These are phyloP conservation scores for Pycnomerus fuliginosus DNA, from an alignment of 2,888 invertebrate species.

Conservation along the genomic window DNA sequence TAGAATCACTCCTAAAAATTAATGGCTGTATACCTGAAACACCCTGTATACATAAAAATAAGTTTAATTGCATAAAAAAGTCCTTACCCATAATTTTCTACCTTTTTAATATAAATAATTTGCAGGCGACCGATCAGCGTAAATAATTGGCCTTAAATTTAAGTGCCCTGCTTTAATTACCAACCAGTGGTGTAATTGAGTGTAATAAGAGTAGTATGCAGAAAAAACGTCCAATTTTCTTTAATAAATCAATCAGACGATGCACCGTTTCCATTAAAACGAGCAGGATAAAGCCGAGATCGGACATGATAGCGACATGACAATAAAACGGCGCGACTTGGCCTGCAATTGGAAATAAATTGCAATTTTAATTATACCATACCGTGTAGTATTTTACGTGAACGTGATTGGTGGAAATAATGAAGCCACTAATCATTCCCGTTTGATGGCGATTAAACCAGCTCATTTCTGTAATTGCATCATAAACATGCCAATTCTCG, in stretches of 20 bases:
- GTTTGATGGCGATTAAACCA: conserved; percentile 50
- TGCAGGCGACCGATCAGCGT: no score
- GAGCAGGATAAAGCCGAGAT: conserved; percentile 41
- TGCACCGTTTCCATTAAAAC: conserved; percentile 42
- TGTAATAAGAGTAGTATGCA: conserved; percentile 19
- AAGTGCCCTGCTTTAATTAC: conserved; percentile 17
- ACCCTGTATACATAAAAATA: no score
- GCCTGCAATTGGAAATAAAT: conserved; percentile 46
- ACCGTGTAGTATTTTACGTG: conserved; percentile 46
- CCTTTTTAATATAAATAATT: no score
- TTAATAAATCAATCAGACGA: conserved; percentile 30
- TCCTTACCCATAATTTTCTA: no score
- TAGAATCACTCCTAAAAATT: no score
- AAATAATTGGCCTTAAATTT: no score
- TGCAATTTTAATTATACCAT: conserved; percentile 50
- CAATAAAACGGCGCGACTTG: conserved; percentile 39
- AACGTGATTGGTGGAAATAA: conserved; percentile 51
- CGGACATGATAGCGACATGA: conserved; percentile 40
- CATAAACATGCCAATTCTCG: conserved; percentile 51
- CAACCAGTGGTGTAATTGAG: conserved; percentile 21
- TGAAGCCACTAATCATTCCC: conserved; percentile 52
- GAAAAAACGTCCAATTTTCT: conserved; percentile 20
- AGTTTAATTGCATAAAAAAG: no score
- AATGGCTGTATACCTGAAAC: no score
- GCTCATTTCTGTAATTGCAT: conserved; percentile 52